Percentiles rank a stretch among this genome's conserved stretches.
phyloP scores from a whole-genome alignment of 2,797 vertebrate genomes.

The Hafferia zeledoni region DNA sequence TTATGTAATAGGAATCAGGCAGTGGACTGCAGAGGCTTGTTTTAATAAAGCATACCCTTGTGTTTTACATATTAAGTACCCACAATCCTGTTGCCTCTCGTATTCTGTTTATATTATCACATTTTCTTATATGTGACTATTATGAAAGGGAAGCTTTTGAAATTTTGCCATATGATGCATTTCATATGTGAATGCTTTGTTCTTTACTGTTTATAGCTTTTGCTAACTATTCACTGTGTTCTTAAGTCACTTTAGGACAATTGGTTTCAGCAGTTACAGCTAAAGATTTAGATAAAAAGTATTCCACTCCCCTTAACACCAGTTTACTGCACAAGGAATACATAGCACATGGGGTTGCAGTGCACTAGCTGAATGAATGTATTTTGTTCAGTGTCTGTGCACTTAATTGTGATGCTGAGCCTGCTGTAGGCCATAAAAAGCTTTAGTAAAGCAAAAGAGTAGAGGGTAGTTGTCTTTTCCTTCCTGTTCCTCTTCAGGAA shows the following conservation, averaged over 20 bases:
- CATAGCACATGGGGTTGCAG: fast-evolving
- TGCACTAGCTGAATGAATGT: not conserved
- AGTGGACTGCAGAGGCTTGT: not conserved
- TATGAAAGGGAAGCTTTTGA: not conserved
- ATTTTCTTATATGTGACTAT: not conserved
- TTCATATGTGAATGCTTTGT: not conserved
- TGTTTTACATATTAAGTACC: not conserved
- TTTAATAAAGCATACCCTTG: not conserved
- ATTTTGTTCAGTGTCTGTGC: not conserved
- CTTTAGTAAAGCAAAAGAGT: not conserved
- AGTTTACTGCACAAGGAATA: not conserved
- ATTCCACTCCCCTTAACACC: not conserved
- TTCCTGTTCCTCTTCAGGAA: not conserved
- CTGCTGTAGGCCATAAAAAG: not conserved
- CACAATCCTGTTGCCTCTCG: not conserved
- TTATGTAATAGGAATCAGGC: not conserved
- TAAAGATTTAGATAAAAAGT: not conserved
- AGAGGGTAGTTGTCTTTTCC: not conserved
- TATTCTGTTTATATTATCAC: not conserved
- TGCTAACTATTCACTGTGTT: not conserved
- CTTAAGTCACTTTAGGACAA: not conserved
- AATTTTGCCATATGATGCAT: not conserved
- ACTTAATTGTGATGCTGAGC: not conserved
- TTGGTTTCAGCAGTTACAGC: not conserved
- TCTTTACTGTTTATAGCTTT: not conserved